These are phyloP conservation scores for Diabrotica balteata DNA, from an alignment of 2,888 invertebrate species.

Conservation along the genomic window DNA sequence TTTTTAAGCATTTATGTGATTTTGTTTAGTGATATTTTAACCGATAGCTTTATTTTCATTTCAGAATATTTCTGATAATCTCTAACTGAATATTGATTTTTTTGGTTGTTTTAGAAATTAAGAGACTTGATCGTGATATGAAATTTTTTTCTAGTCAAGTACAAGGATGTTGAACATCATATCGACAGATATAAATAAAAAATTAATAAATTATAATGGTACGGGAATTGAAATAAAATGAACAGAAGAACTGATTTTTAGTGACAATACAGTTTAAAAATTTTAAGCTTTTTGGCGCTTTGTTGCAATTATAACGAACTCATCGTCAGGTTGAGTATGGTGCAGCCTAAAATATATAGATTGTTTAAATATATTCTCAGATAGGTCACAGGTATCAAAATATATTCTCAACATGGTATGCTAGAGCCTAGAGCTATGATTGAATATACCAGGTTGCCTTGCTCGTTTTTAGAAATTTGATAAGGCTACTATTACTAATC, in stretches of 20 bases:
- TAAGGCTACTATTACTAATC: too few species aligned
- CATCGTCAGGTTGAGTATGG: too few species aligned
- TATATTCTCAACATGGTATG: too few species aligned
- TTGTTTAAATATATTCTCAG: too few species aligned
- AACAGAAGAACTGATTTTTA: slow-evolving; percentile 9
- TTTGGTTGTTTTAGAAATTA: slow-evolving; percentile 1
- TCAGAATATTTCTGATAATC: neutral
- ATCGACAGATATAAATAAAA: slow-evolving; percentile 14
- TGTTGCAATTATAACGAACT: neutral
- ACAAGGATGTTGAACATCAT: slow-evolving; percentile 12
- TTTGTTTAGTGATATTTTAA: slow-evolving; percentile 18
- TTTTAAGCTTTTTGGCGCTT: neutral
- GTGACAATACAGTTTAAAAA: neutral
- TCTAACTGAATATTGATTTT: neutral
- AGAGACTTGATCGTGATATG: slow-evolving; percentile 8
- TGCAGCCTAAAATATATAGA: too few species aligned
- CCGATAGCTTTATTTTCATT: slow-evolving; percentile 10
- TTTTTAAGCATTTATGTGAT: slow-evolving; percentile 15
- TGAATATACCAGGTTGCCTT: too few species aligned
- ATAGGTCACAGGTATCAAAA: too few species aligned
- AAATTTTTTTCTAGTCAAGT: slow-evolving; percentile 21
- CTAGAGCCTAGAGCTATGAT: too few species aligned
- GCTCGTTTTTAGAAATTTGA: too few species aligned
- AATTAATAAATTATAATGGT: slow-evolving; percentile 1
- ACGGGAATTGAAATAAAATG: neutral